phyloP scores from a whole-genome alignment of 2,888 invertebrate genomes.

The Volucella inflata region DNA sequence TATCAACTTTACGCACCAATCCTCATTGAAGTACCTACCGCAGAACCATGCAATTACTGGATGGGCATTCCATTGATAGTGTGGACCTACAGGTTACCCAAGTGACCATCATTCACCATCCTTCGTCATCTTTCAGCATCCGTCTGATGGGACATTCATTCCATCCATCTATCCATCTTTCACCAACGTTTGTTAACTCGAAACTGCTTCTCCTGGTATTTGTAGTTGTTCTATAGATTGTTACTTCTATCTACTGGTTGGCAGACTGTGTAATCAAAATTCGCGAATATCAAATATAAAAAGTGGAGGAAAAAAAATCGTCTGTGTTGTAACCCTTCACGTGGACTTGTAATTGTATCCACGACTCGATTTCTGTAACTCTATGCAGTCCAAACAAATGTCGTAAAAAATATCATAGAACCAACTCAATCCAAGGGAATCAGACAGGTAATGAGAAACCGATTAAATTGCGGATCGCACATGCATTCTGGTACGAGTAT shows the following conservation, averaged over 20 bases:
- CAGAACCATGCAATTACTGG: neutral
- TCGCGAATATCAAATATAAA: neutral
- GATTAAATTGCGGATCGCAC: constrained; percentile 60
- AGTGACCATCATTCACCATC: neutral
- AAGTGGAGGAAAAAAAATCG: constrained; percentile 9
- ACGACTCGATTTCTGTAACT: neutral
- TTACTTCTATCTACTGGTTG: constrained; percentile 6
- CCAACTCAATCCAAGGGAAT: constrained; percentile 50
- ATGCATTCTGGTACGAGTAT: neutral
- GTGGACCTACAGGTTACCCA: neutral
- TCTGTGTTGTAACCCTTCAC: constrained; percentile 25
- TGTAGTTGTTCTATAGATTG: neutral
- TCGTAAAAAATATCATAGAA: constrained; percentile 39
- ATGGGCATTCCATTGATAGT: constrained; percentile 13
- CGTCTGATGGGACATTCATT: too few species aligned
- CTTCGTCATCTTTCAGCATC: too few species aligned
- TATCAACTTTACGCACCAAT: constrained; percentile 4
- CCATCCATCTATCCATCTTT: constrained; percentile 7
- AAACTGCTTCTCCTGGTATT: neutral
- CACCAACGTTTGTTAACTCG: constrained; percentile 11
- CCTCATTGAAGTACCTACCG: constrained; percentile 5
- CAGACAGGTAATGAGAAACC: constrained; percentile 61
- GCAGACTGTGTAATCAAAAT: constrained; percentile 35
- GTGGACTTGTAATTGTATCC: constrained; percentile 8
- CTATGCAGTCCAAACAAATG: constrained; percentile 18